These are phyloP conservation scores for Perognathus longimembris DNA, from an alignment of 2,113 vertebrate species.

Conservation along the genomic window DNA sequence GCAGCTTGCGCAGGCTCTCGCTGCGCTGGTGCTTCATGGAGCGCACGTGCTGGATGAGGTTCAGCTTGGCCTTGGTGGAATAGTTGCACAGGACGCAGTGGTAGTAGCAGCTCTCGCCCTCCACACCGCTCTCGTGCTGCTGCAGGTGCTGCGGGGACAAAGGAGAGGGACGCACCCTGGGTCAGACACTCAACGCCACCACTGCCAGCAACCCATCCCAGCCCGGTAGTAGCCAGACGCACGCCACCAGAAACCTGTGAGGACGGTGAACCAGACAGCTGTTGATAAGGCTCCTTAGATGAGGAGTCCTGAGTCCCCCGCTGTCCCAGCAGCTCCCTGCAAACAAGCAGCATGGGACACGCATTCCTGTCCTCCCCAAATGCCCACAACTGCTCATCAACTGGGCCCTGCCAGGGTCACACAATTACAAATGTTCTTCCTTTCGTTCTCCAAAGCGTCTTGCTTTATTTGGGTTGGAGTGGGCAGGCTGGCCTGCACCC, in stretches of 20 bases:
- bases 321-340: accelerated
- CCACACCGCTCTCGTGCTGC: constrained; percentile 95
- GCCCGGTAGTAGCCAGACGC: accelerated
- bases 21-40: constrained; percentile 99
- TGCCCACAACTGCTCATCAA: accelerated
- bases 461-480: not conserved
- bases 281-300: accelerated
- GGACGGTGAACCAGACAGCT: not conserved
- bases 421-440: not conserved
- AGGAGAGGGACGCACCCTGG: constrained; percentile 3
- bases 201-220: accelerated
- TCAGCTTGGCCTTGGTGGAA: constrained; percentile 99
- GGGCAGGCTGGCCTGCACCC: not conserved
- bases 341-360: not conserved
- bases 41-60: constrained; percentile 98
- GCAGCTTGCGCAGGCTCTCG: constrained; percentile 96
- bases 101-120: constrained; percentile 98
- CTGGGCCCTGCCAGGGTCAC: not conserved
- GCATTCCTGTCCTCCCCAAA: not conserved
- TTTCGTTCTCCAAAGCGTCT: not conserved
- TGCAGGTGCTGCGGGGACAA: constrained; percentile 93
- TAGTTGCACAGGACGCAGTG: constrained; percentile 98
- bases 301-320: not conserved
- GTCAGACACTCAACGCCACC: not conserved
- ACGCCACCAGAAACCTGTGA: accelerated